A percentile compares a stretch with the other conserved stretches of the same genome.
Conservation (phyloP, 2,797 vertebrate genomes). For the Chloroceryle amazona region DNA sequence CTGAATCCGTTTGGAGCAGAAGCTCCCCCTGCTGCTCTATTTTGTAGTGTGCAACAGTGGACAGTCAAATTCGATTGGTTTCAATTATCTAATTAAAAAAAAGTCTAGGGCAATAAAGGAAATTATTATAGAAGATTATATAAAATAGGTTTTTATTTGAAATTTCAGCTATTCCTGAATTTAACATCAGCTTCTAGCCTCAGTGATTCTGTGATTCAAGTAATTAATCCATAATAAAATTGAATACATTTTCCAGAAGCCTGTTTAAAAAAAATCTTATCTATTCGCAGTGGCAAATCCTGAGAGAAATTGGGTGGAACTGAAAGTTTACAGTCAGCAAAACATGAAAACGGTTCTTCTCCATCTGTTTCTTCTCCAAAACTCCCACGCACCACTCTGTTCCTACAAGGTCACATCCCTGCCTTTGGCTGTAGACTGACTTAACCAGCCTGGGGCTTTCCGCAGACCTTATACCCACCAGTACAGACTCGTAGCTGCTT, state of each 20-base stretch:
- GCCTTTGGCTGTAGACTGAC: background rate
- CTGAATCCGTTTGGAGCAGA: background rate
- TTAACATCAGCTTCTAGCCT: background rate
- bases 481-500: background rate
- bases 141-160: background rate
- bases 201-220: background rate
- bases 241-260: background rate
- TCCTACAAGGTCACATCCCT: background rate
- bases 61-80: background rate
- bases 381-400: background rate
- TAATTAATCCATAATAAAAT: background rate
- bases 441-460: background rate
- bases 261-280: background rate
- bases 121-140: background rate
- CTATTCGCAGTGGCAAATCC: background rate
- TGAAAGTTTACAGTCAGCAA: background rate
- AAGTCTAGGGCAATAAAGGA: background rate
- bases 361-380: background rate
- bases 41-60: background rate
- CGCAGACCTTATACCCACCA: background rate
- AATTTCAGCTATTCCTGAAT: background rate
- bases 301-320: background rate
- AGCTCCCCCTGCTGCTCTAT: slow-evolving; percentile 31
- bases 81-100: background rate
- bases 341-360: background rate